A percentile compares a stretch with the other conserved stretches of the same genome.
phyloP scores from a whole-genome alignment of 1,140 invertebrate genomes.

The Microvelia longipes region DNA sequence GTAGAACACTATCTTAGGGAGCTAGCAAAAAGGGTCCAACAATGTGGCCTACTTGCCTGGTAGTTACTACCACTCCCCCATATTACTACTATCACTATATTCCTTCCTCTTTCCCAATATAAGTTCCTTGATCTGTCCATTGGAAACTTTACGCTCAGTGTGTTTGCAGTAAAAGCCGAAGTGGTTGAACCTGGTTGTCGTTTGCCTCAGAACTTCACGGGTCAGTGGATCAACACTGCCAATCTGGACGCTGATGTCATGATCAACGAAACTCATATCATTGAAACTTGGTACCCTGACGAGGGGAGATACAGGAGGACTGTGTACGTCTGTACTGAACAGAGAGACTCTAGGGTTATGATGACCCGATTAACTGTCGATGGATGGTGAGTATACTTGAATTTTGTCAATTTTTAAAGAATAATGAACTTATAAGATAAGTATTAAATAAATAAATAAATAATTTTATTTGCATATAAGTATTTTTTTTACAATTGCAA shows the following conservation, averaged over 20 bases:
- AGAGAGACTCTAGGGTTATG: conserved; percentile 65
- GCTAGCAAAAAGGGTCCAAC: too few species aligned
- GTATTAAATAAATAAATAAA: neutral
- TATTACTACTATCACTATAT: neutral
- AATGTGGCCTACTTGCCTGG: too few species aligned
- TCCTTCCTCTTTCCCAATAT: neutral
- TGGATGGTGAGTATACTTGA: conserved; percentile 70
- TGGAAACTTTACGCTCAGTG: too few species aligned
- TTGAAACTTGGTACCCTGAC: conserved; percentile 87
- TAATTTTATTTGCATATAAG: too few species aligned
- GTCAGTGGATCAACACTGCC: conserved; percentile 91
- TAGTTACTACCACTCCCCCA: too few species aligned
- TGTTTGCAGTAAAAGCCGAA: conserved; percentile 54
- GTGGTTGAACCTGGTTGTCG: conserved; percentile 78
- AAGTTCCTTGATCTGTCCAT: neutral
- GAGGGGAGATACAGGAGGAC: conserved; percentile 70
- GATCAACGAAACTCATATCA: conserved; percentile 91
- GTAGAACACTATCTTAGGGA: too few species aligned
- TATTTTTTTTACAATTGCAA: too few species aligned
- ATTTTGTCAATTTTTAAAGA: neutral
- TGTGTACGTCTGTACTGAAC: conserved; percentile 87
- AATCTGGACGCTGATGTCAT: conserved; percentile 85
- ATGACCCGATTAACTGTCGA: conserved; percentile 91
- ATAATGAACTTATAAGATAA: neutral
- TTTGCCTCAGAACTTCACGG: conserved; percentile 82